These are phyloP conservation scores for Andrena minutula DNA, from an alignment of 2,888 invertebrate species.

Conservation along the genomic window DNA sequence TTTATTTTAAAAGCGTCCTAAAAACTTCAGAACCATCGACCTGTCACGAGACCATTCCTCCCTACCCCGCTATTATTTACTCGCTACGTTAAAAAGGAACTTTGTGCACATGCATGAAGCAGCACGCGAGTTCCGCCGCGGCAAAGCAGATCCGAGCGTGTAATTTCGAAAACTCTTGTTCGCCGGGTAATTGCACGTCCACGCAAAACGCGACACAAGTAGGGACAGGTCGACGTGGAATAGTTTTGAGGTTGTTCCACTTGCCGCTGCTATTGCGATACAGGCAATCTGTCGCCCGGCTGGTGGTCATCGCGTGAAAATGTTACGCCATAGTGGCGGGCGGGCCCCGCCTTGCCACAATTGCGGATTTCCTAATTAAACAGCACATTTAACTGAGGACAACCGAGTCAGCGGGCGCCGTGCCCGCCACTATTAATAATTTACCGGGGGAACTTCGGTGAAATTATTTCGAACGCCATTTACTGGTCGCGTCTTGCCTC, in stretches of 20 bases:
- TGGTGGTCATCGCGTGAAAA: constrained; percentile 53
- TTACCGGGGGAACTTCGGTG: constrained; percentile 71
- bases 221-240: constrained; percentile 35
- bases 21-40: not conserved
- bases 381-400: constrained; percentile 73
- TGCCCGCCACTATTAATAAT: constrained; percentile 73
- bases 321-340: constrained; percentile 6
- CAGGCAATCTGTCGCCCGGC: constrained; percentile 50
- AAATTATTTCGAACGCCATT: constrained; percentile 79
- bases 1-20: not conserved
- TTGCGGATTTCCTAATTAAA: constrained; percentile 79
- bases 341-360: constrained; percentile 67
- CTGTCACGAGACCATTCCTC: not conserved
- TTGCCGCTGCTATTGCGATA: constrained; percentile 29
- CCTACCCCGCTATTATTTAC: not conserved
- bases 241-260: constrained; percentile 69
- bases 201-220: constrained; percentile 41
- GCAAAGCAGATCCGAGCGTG: constrained; percentile 29
- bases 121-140: constrained; percentile 15
- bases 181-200: constrained; percentile 48
- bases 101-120: not conserved
- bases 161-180: constrained; percentile 56
- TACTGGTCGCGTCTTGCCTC: constrained; percentile 70
- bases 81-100: constrained; percentile 28
- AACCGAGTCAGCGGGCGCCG: constrained; percentile 72